A percentile compares a stretch with the other conserved stretches of the same genome.
These are phyloP conservation scores for Danio jaintianensis DNA, from an alignment of 2,797 vertebrate genomes.

Conservation along the genomic window DNA sequence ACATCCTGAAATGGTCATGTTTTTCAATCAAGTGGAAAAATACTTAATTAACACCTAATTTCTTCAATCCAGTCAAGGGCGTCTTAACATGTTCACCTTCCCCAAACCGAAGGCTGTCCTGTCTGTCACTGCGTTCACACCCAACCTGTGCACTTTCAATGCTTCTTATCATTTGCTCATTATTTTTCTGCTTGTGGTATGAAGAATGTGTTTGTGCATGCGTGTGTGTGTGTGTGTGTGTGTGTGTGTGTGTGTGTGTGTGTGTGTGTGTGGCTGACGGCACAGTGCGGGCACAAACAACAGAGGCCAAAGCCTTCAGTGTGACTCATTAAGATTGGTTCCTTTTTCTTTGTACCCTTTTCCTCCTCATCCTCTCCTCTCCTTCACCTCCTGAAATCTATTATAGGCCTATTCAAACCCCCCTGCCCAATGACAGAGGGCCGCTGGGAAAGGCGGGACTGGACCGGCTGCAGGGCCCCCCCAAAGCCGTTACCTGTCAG, in stretches of 20 bases:
- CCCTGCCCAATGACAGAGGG: slow-evolving; percentile 62
- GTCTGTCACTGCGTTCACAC: slow-evolving; percentile 49
- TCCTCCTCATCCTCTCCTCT: slow-evolving; percentile 54
- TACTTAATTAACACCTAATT: no score
- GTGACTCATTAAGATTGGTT: slow-evolving; percentile 57
- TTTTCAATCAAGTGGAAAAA: not conserved
- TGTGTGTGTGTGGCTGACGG: slow-evolving; percentile 41
- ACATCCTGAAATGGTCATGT: not conserved
- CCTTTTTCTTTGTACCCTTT: slow-evolving; percentile 57
- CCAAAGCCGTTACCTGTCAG: slow-evolving; percentile 66
- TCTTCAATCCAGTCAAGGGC: not conserved
- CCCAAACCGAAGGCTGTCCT: slow-evolving; percentile 16
- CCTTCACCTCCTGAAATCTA: slow-evolving; percentile 60
- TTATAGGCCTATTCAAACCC: slow-evolving; percentile 68
- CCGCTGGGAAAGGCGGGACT: slow-evolving; percentile 70
- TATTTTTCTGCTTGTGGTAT: slow-evolving; percentile 24
- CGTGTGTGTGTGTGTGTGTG: slow-evolving; percentile 21
- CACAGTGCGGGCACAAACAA: slow-evolving; percentile 29
- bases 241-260: slow-evolving; percentile 9
- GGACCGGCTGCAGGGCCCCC: slow-evolving; percentile 70
- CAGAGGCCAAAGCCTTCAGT: slow-evolving; percentile 37
- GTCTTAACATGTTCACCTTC: not conserved
- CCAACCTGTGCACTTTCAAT: slow-evolving; percentile 32
- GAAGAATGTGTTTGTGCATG: not conserved
- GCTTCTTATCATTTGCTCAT: slow-evolving; percentile 48